Evolutionary conservation across 1,140 invertebrate species (phyloP).

Genomic region (Chionoecetes opilio): DNA sequence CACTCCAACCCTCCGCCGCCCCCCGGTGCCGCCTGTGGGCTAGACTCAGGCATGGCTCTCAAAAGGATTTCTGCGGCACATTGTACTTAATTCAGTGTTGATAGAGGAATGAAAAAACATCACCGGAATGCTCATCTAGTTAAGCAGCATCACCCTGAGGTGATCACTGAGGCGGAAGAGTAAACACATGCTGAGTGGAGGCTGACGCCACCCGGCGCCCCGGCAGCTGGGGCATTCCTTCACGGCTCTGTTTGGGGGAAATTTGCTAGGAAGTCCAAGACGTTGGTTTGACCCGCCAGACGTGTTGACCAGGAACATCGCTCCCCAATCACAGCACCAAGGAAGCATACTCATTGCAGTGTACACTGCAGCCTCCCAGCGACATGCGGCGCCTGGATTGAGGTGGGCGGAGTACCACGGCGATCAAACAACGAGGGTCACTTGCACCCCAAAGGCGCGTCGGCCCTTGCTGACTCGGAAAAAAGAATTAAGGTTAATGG

Average conservation of each 20-base stretch:
- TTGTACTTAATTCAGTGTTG: too few relatives aligned
- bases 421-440: background rate
- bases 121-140: background rate
- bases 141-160: background rate
- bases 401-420: background rate
- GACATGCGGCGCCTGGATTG: background rate
- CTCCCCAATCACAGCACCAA: background rate
- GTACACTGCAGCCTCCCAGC: background rate
- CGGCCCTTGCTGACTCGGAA: background rate
- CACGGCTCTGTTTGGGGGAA: background rate
- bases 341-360: background rate
- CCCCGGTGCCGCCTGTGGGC: too few relatives aligned
- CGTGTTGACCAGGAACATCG: background rate
- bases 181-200: background rate
- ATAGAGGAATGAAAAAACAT: background rate
- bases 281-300: background rate
- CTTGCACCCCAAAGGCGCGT: background rate
- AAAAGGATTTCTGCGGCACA: too few relatives aligned
- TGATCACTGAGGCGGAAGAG: background rate
- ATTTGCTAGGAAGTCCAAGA: background rate
- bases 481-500: slow-evolving; percentile 19
- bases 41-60: too few relatives aligned
- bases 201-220: background rate
- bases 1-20: too few relatives aligned
- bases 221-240: background rate